A percentile compares a stretch with the other conserved stretches of the same genome.
phyloP scores from a whole-genome alignment of 2,888 invertebrate genomes.

The Sussaba pulchella region DNA sequence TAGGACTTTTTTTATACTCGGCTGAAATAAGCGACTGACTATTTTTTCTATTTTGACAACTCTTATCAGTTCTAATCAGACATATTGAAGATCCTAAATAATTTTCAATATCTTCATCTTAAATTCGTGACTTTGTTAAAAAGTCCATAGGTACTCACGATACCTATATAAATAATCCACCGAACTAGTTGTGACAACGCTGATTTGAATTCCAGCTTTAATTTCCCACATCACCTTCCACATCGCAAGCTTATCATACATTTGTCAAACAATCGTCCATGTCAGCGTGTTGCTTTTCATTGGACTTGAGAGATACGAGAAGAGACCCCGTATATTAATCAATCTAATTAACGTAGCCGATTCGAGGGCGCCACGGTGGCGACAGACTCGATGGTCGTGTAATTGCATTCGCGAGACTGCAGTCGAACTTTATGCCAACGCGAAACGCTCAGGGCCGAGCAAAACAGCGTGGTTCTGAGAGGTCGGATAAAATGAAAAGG shows the following conservation, averaged over 20 bases:
- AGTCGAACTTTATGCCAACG: slow-evolving; percentile 4
- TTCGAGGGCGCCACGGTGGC: slow-evolving; percentile 59
- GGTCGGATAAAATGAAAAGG: slow-evolving; percentile 7
- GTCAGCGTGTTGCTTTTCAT: slow-evolving; percentile 35
- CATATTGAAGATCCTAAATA: too few relatives aligned
- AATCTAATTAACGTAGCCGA: slow-evolving; percentile 73
- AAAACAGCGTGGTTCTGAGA: not conserved
- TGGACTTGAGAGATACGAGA: slow-evolving; percentile 12
- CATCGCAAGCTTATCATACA: not conserved
- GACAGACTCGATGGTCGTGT: slow-evolving; percentile 38
- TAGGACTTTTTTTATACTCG: too few relatives aligned
- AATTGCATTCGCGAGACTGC: slow-evolving; percentile 57
- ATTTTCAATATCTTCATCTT: too few relatives aligned
- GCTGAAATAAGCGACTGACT: too few relatives aligned
- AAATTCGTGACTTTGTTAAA: too few relatives aligned
- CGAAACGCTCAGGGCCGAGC: not conserved
- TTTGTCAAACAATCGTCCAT: slow-evolving; percentile 1
- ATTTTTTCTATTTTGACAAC: too few relatives aligned
- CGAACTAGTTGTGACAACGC: too few relatives aligned
- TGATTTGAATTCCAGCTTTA: too few relatives aligned
- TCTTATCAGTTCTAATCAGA: too few relatives aligned
- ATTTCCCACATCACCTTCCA: too few relatives aligned
- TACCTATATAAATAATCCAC: too few relatives aligned
- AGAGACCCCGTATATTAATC: slow-evolving; percentile 70
- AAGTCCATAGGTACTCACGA: too few relatives aligned